Base-by-base conservation (phyloP, 2,888 invertebrate species). In the Cactoblastis cactorum region DNA sequence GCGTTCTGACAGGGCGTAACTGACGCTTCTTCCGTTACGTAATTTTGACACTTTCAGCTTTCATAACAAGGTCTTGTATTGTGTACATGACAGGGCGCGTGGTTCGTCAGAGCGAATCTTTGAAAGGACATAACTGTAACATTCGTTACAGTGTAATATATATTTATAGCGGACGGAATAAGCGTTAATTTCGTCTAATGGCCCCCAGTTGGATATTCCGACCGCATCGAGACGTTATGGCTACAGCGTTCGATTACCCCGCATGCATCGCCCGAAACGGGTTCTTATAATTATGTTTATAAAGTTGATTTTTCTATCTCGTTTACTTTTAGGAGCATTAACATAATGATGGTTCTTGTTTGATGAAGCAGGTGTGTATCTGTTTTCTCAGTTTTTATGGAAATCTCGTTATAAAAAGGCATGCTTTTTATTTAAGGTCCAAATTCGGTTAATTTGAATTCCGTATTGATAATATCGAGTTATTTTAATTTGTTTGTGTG, bases 341-440 rank as follows among this genome's bases (percentile, higher is more conserved):
- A 74, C 86, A 84, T 87, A 85, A 87, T 84, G 82, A 83, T 75
- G 76, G 75, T 79, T 73, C 76, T 79, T 74, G 79, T 85, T 83
- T 83, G 84, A 84, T 81, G 78, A 77, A 85, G 85, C 88, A 89
- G 88, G 88, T 89, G 79, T 75, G 73, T 77, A 83, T 86, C 81
- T 78, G 83, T 82, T 83, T 86, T 85, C 83, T 84, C 81, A 67
- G 82, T 83, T 87, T 85, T 86, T 86, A 80, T 80, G 79, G n/a
- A 86, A 84, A 84, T 85, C 84, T 84, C 79, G 80, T 86, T 86
- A 80, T n/a, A 79, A 80, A 80, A 73, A 66, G 67, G 71, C 70
- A 69, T 71, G 63, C 66, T 83, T 86, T 84, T 81, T 75, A 76
- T 78, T 78, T 15, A 43, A 43, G 24, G 14, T 22, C 41, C 41